These are phyloP conservation scores for Athalia circularis DNA, from an alignment of 2,888 invertebrate species.

Conservation along the genomic window DNA sequence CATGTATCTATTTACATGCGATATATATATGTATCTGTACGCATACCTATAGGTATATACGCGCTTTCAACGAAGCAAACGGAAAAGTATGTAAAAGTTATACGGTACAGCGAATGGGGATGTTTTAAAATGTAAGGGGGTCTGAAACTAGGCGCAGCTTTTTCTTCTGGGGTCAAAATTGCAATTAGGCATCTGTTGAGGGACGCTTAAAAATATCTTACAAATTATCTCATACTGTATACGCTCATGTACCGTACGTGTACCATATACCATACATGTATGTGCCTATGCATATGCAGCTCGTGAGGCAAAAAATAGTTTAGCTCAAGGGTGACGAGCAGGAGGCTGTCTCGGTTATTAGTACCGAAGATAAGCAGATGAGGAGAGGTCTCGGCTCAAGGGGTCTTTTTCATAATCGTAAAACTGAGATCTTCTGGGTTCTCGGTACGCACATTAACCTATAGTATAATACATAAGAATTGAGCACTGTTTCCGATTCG, in stretches of 20 bases:
- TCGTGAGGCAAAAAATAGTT: slow-evolving; percentile 36
- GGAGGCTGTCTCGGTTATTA: slow-evolving; percentile 6
- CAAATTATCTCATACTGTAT: slow-evolving; percentile 40
- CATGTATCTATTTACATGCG: too few species aligned
- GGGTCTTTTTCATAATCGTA: too few species aligned
- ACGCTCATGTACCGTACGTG: not conserved
- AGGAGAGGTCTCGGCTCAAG: too few species aligned
- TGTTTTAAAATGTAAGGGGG: slow-evolving; percentile 2
- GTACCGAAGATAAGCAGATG: not conserved
- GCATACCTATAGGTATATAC: not conserved
- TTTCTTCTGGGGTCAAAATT: slow-evolving; percentile 40
- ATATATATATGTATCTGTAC: too few species aligned
- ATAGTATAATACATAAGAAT: too few species aligned
- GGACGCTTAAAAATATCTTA: slow-evolving; percentile 45
- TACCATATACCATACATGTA: not conserved
- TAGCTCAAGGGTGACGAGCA: slow-evolving; percentile 38
- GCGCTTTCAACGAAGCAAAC: slow-evolving; percentile 34
- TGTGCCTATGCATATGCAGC: too few species aligned
- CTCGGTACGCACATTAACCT: too few species aligned
- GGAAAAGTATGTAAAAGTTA: not conserved
- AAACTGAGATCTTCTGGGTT: too few species aligned
- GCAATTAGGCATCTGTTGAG: slow-evolving; percentile 47
- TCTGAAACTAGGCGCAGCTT: not conserved
- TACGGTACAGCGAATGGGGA: not conserved
- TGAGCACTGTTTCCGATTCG: too few species aligned